Base-by-base conservation (phyloP, 2,888 invertebrate species). In the Chesias legatella region DNA sequence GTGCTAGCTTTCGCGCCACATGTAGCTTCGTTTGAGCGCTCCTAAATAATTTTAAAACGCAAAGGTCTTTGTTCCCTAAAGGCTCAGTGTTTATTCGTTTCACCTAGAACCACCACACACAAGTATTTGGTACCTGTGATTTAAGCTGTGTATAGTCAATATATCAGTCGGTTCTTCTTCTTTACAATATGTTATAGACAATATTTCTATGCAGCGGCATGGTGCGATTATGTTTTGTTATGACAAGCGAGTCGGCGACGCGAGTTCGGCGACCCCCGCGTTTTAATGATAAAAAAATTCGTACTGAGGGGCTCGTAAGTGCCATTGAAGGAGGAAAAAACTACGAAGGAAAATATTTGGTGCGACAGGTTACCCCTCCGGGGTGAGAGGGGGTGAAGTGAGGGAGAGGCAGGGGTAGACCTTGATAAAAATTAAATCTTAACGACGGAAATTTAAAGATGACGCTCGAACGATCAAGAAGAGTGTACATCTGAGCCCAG, bases 271-370 rank as follows among this genome's bases (percentile, higher is more conserved):
- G 88, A 85, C 88, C 88, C 88, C n/a, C 82, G 80, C 65, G 80
- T 86, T 88, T 88, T 86, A 88, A 88, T 88, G 88, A 88, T 88
- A 88, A 88, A 88, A 88, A 88, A 88, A 88, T 84, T 88, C 88
- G 88, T 85, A 79, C 79, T 73, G 79, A 80, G 82, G 84, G 86
- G 83, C 74, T 73, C 77, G 80, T 85, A 85, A 88, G 88, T 88
- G 88, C 85, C 83, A 84, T 85, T 79, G 82, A 80, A 84, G 81
- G 75, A 82, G 82, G 85, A 86, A 84, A 63, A 88, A 86, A 85
- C 86, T 85, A 85, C 83, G 80, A 72, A 86, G 84, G 78, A 88
- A 88, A 88, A 88, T 88, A 88, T 88, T 88, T 88, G 88, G 88
- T 79, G 84, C 88, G 88, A 88, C 88, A 88, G 88, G 88, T 88